Percentiles rank a stretch among this genome's conserved stretches.
These are phyloP conservation scores for Xestobium rufovillosum DNA, from an alignment of 2,888 invertebrate genomes.

Conservation along the genomic window DNA sequence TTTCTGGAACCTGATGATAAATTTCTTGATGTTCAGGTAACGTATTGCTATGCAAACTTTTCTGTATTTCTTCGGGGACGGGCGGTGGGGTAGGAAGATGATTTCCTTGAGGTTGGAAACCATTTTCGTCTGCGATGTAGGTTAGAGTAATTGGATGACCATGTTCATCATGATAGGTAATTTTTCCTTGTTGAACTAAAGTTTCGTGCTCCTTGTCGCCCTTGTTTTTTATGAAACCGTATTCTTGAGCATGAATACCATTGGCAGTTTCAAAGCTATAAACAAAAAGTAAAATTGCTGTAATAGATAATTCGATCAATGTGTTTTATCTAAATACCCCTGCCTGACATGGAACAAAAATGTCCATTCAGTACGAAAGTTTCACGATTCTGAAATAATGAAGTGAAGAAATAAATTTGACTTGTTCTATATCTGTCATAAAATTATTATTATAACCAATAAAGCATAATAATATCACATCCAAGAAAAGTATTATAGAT, in stretches of 20 bases:
- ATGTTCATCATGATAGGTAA: slow-evolving; percentile 66
- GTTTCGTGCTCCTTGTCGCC: slow-evolving; percentile 58
- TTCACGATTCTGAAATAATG: too few species aligned
- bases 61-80: slow-evolving; percentile 64
- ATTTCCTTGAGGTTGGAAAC: slow-evolving; percentile 54
- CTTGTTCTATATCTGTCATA: too few species aligned
- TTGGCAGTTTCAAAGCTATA: slow-evolving; percentile 66
- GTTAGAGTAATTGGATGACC: slow-evolving; percentile 56
- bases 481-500: too few species aligned
- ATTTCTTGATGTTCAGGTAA: slow-evolving; percentile 11
- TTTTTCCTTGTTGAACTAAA: slow-evolving; percentile 62
- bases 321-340: too few species aligned
- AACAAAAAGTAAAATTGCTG: slow-evolving; percentile 15
- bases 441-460: too few species aligned
- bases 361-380: background rate
- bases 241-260: slow-evolving; percentile 63
- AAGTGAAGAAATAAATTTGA: too few species aligned
- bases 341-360: slow-evolving; percentile 3
- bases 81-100: slow-evolving; percentile 79
- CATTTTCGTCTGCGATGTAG: slow-evolving; percentile 68
- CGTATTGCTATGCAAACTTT: slow-evolving; percentile 49
- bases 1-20: slow-evolving; percentile 10
- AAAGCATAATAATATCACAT: too few species aligned
- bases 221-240: slow-evolving; percentile 62
- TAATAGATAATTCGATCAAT: slow-evolving; percentile 2